Evolutionary conservation across 2,888 invertebrate genomes (phyloP).

Genomic region (Charanyca ferruginea): DNA sequence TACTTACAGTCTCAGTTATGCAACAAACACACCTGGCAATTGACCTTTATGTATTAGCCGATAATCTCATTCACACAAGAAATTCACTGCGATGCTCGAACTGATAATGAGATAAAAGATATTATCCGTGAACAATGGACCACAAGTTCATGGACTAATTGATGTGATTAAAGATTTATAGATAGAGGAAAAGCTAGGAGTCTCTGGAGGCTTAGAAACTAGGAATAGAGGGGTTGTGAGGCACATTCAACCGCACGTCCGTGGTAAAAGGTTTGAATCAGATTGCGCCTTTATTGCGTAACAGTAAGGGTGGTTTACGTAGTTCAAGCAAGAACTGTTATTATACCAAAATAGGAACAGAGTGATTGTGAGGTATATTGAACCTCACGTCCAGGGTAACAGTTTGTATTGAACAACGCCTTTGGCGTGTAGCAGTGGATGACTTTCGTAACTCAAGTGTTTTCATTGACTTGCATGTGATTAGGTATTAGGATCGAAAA

Average conservation of each 20-base stretch:
- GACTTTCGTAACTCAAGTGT: no score
- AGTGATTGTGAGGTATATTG: neutral
- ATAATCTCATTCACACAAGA: neutral
- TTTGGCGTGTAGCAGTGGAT: no score
- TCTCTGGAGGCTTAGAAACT: slow-evolving; percentile 28
- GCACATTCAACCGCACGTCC: neutral
- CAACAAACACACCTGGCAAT: neutral
- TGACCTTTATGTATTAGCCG: neutral
- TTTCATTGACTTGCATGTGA: no score
- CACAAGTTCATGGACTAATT: slow-evolving; percentile 35
- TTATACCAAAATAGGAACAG: neutral
- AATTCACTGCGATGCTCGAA: neutral
- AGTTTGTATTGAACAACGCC: neutral
- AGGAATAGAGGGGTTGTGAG: neutral
- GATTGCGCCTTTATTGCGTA: neutral
- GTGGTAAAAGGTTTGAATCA: neutral
- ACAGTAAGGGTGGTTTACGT: neutral
- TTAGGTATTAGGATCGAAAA: no score
- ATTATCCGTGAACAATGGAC: slow-evolving; percentile 19
- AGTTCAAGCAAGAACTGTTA: neutral
- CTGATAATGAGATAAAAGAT: slow-evolving; percentile 11
- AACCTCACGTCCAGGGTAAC: neutral
- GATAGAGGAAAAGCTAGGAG: slow-evolving; percentile 13
- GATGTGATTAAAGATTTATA: slow-evolving; percentile 53
- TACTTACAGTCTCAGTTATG: neutral